Conservation (phyloP, 1,140 invertebrate genomes). For the Apis mellifera region Amel_HAv3.1 CM009941.2:14236001-14236500, state of each 20-base stretch:
- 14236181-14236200: conserved; percentile 42
- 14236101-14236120: conserved; percentile 65
- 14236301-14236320: neutral
- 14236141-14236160: conserved; percentile 64
- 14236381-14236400: neutral
- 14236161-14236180: conserved; percentile 64
- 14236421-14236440: conserved; percentile 33
- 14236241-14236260: conserved; percentile 29
- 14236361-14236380: neutral
- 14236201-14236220: conserved; percentile 57
- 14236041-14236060: conserved; percentile 22
- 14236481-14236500: neutral
- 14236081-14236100: neutral
- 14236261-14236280: neutral
- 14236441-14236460: conserved; percentile 54
- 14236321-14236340: neutral
- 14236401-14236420: neutral
- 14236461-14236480: conserved; percentile 42
- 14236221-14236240: conserved; percentile 46
- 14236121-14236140: conserved; percentile 68
- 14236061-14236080: neutral
- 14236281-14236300: neutral
- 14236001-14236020: conserved; percentile 43
- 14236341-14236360: neutral
- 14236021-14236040: conserved; percentile 25